Conservation (phyloP, 2,888 invertebrate genomes). For the Dryobota labecula region DNA sequence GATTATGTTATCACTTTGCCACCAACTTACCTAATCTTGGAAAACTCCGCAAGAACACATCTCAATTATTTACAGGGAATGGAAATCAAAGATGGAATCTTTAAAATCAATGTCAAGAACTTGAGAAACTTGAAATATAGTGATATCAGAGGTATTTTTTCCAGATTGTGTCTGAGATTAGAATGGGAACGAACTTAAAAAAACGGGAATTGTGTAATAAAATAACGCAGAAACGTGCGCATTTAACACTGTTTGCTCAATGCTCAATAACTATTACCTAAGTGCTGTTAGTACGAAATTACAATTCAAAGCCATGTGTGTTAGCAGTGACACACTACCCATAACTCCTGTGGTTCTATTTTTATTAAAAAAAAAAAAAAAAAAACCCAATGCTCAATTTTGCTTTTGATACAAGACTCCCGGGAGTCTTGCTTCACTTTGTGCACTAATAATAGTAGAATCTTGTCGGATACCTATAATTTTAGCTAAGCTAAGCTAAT, state of each 20-base stretch:
- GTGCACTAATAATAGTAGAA: not conserved
- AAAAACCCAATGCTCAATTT: not conserved
- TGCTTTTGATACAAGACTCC: not conserved
- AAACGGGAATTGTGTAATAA: not conserved
- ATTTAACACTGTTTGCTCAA: conserved; percentile 15
- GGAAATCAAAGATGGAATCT: not conserved
- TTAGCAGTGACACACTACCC: conserved; percentile 26
- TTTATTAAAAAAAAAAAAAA: not conserved
- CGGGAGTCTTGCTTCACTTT: not conserved
- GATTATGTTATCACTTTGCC: not conserved
- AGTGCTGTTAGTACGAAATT: conserved; percentile 16
- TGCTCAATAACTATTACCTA: conserved; percentile 10
- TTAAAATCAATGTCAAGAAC: not conserved
- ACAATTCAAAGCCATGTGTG: conserved; percentile 41
- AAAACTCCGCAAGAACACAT: not conserved
- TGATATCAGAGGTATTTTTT: no score
- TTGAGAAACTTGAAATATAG: no score
- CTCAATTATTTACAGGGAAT: not conserved
- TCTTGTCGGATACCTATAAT: not conserved
- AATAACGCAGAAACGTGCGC: not conserved
- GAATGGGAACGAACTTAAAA: no score
- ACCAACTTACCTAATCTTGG: not conserved
- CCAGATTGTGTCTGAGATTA: no score
- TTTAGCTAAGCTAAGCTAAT: not conserved
- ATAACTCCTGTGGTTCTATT: not conserved